Percentiles rank a stretch among this genome's conserved stretches.
phyloP scores from a whole-genome alignment of 2,888 invertebrate species.

The Cylloceria caligata region DNA sequence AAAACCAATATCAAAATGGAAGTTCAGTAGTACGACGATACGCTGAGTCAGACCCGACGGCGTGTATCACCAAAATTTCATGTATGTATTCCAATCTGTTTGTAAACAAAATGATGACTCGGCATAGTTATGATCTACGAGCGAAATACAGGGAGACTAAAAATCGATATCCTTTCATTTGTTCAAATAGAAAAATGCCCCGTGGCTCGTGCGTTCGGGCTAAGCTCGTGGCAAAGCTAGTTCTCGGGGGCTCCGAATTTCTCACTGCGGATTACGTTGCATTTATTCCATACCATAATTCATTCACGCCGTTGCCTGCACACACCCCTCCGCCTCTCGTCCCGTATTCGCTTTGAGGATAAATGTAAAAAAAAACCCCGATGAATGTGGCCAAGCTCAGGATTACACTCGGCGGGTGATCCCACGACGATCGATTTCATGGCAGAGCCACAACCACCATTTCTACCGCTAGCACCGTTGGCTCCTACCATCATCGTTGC shows the following conservation, averaged over 20 bases:
- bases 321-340: slow-evolving; percentile 2
- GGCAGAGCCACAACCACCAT: slow-evolving; percentile 20
- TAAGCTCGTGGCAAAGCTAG: slow-evolving; percentile 27
- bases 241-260: neutral
- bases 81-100: neutral
- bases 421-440: slow-evolving; percentile 25
- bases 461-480: neutral
- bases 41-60: neutral
- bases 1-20: no score
- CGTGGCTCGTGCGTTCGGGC: slow-evolving; percentile 2
- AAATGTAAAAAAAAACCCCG: slow-evolving; percentile 8
- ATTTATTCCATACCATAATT: slow-evolving; percentile 45
- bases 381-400: slow-evolving; percentile 34
- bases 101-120: neutral
- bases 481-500: neutral
- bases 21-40: neutral
- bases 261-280: slow-evolving; percentile 40
- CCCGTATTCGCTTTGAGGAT: neutral
- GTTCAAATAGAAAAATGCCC: slow-evolving; percentile 17
- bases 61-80: neutral
- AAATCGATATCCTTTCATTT: slow-evolving; percentile 51
- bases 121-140: neutral
- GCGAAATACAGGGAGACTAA: neutral
- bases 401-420: slow-evolving; percentile 41
- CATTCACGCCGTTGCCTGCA: slow-evolving; percentile 27